Conservation (phyloP, 2,113 vertebrate species). For the Morphnarchus princeps region DNA sequence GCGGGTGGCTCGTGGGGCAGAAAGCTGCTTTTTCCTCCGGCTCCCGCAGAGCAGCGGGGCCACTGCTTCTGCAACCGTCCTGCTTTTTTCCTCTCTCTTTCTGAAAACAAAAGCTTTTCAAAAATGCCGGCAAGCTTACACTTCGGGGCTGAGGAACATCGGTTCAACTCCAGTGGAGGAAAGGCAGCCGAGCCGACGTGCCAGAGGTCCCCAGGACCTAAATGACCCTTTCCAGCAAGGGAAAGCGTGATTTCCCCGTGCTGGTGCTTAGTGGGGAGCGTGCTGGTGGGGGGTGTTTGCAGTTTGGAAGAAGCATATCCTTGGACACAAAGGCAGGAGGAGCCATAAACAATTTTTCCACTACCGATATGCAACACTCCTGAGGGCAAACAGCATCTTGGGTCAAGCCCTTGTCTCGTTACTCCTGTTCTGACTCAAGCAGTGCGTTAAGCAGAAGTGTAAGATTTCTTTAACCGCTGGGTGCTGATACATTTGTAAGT, state of each 20-base stretch:
- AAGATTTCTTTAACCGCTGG: accelerated
- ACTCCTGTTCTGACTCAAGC: neutral
- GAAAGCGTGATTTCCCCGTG: accelerated
- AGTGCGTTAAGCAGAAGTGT: accelerated
- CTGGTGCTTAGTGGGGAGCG: neutral
- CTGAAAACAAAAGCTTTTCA: neutral
- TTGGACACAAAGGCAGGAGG: neutral
- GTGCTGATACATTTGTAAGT: accelerated
- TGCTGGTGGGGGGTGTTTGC: neutral
- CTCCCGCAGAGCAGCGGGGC: neutral
- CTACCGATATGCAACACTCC: accelerated
- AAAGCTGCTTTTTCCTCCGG: neutral
- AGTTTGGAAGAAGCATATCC: neutral
- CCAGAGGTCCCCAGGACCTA: neutral
- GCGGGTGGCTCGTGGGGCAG: neutral
- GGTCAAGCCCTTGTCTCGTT: accelerated
- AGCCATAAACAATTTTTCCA: neutral
- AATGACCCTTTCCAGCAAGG: neutral
- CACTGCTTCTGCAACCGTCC: accelerated
- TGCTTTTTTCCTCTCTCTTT: accelerated
- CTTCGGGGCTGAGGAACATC: accelerated
- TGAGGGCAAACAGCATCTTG: neutral
- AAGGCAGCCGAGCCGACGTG: accelerated
- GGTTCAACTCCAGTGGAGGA: neutral
- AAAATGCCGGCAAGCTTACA: accelerated